These are phyloP conservation scores for Schizotus pectinicornis DNA, from an alignment of 2,888 invertebrate genomes.

Conservation along the genomic window DNA sequence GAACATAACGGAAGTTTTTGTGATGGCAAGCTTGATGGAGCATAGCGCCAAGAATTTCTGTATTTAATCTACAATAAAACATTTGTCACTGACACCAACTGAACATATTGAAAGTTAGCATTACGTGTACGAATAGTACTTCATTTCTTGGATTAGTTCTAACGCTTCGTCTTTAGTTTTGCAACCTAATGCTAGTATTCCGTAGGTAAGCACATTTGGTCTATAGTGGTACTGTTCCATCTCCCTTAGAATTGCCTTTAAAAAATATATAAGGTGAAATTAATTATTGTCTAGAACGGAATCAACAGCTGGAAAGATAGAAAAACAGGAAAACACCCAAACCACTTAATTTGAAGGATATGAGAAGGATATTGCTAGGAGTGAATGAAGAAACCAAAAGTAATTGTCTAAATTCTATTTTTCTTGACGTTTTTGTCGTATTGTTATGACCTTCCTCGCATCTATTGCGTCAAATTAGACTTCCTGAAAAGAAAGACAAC, in stretches of 20 bases:
- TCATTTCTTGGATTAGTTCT: conserved; percentile 74
- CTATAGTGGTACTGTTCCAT: conserved; percentile 63
- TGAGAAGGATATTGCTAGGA: too few relatives aligned
- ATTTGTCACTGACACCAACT: neutral
- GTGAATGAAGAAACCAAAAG: too few relatives aligned
- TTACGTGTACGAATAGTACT: conserved; percentile 69
- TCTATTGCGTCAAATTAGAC: too few relatives aligned
- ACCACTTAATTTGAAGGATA: too few relatives aligned
- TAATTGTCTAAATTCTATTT: too few relatives aligned
- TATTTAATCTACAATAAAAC: conserved; percentile 67
- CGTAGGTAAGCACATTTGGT: conserved; percentile 85
- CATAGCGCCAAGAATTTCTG: conserved; percentile 77
- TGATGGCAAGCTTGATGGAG: conserved; percentile 68
- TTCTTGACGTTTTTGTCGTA: too few relatives aligned
- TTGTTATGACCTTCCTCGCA: too few relatives aligned
- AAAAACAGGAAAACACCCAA: too few relatives aligned
- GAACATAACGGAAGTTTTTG: conserved; percentile 70
- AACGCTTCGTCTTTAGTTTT: conserved; percentile 66
- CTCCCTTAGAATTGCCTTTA: conserved; percentile 64
- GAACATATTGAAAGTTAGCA: conserved; percentile 6
- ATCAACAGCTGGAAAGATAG: too few relatives aligned
- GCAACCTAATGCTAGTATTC: conserved; percentile 83
- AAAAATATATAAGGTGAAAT: conserved; percentile 32
- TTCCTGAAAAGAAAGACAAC: too few relatives aligned
- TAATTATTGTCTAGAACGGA: too few relatives aligned